Percentiles rank a stretch among this genome's conserved stretches.
Evolutionary conservation across 2,113 vertebrate species (phyloP).

Genomic region (Camelus dromedarius): DNA sequence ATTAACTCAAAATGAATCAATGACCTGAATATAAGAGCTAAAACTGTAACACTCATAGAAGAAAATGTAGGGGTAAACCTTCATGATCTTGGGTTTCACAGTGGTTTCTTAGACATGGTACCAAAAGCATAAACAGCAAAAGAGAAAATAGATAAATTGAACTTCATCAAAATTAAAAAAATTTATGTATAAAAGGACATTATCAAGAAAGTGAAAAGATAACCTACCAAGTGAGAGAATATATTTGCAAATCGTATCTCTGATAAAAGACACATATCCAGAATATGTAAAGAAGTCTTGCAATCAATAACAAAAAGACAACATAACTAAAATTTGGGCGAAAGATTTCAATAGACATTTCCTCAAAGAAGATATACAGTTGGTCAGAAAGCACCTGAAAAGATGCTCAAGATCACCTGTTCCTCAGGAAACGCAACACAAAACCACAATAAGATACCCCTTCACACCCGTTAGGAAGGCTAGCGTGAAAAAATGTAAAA

Average conservation of each 20-base stretch:
- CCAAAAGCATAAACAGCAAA: background rate
- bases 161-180: background rate
- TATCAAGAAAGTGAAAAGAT: slow-evolving; percentile 13
- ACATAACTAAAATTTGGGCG: background rate
- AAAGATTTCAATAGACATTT: background rate
- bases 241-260: background rate
- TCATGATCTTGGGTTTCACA: background rate
- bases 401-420: background rate
- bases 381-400: background rate
- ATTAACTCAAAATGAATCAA: slow-evolving; percentile 17
- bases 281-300: slow-evolving; percentile 22
- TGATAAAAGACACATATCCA: background rate
- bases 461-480: background rate
- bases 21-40: background rate
- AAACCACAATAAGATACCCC: background rate
- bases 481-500: background rate
- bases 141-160: background rate
- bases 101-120: background rate
- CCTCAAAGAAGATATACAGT: slow-evolving; percentile 10
- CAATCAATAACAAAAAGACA: background rate
- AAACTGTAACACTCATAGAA: background rate
- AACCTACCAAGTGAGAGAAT: background rate
- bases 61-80: background rate
- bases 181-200: background rate
- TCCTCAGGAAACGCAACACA: background rate